Base-by-base conservation (phyloP, 2,888 invertebrate species). In the Acanthoscelides obtectus region DNA sequence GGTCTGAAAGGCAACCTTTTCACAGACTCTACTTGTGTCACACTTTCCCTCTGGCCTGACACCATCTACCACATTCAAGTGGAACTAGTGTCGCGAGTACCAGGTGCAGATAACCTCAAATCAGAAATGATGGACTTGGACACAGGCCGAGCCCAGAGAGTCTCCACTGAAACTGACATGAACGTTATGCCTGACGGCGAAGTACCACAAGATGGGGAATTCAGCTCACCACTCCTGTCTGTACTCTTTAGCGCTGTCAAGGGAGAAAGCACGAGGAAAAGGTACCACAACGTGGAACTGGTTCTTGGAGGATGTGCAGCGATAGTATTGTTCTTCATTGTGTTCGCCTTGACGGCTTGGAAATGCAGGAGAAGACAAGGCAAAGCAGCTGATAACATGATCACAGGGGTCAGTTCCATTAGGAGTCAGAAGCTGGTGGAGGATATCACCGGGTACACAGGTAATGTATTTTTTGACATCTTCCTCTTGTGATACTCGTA, bases 61-160 rank as follows among this genome's bases (percentile, higher is more conserved):
- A 93, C 93, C 67, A 86, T 92, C 77, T 94, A 93, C 85, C 92
- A 93, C 85, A 93, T 94, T 81, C 93, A 94, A 89, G 94, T 93
- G 22, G 90, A 90, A 82, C 84, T 90, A 22, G 90, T 90, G 20
- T 89, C 90, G 73, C 86, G 89, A 68, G 88, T 88, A 71, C 89
- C 89, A 22, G 90, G 90, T 66, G 87, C 89, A 66, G 89, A 89
- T 75, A 90, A 90, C 79, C 87, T 90, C 74, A 88, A 88, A 82
- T 90, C 90, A 2, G 89, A 90, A 82, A 90, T 89, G 80, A 89
- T 90, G 89, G 90, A 90, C 73, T 86, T 90, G 77, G 90, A 90
- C 77, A 90, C 90, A 0, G 89, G 89, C 73, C 86, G 89, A 71
- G 90, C 90, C 70, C 89, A 89, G 81, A 88, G 89, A 72, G 90